Evolutionary conservation across 2,113 vertebrate species (phyloP), one percentile per base, ranked within the genome.

Genomic region (Etheostoma spectabile): DNA sequence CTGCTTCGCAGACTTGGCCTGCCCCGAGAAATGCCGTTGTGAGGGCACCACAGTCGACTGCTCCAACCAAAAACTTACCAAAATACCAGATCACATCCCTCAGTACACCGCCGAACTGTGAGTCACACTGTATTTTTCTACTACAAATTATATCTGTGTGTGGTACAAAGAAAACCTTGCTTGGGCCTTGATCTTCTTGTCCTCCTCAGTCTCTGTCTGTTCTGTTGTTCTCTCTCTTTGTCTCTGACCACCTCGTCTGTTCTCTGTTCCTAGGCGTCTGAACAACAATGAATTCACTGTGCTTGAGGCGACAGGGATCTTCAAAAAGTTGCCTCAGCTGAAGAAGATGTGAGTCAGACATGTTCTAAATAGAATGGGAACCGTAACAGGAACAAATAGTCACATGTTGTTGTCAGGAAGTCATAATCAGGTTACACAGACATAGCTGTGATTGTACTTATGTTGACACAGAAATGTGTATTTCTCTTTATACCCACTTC

Each of bases 201-300:
- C 35, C 53, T 56, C 52, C 59, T 61, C 59, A 59, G 42, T 49
- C 72, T 64, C 22, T 18, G 22, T 72, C 33, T 38, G 21, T 12
- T 45, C 38, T 64, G 57, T 67, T 77, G 62, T 77, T 78, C 22
- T 64, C 46, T 69, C 42, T 77, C 53, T 62, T 80, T 73, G 52
- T 86, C 63, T 83, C 64, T 82, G 68, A 82, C 81, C 53, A 73
- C 55, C 76, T 82, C 69, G 33, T 71, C 67, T 76, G 59, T 59
- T 55, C 81, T 80, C 57, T 79, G 65, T 72, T 83, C 60, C 68
- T 65, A 99, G 98, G 80, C 95, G 98, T 64, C 95, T 99, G 77
- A 99, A 99, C 95, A 99, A 99, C 95, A 99, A 99, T 42, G 98
- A 99, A 86, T 99, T 99, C 91, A 96, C 97, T 48, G 97, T 99